Evolutionary conservation across 2,797 vertebrate genomes (phyloP).

Genomic region (Coluber constrictor): DNA sequence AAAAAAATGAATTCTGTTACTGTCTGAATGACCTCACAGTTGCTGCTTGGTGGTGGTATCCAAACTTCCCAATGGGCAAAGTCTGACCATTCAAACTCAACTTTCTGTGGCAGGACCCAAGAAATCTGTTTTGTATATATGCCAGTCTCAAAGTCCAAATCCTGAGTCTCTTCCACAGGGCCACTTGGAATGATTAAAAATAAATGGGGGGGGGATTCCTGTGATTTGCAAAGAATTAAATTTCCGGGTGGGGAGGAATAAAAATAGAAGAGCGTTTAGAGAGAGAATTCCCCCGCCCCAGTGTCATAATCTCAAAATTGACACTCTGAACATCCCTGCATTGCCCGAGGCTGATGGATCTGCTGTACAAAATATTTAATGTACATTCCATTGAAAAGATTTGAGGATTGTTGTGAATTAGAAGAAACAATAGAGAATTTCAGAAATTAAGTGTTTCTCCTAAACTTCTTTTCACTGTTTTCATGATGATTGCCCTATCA

Average conservation of each 20-base stretch:
- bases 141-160: not conserved
- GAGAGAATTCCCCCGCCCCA: not conserved
- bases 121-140: not conserved
- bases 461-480: not conserved
- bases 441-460: not conserved
- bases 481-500: not conserved
- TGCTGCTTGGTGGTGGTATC: not conserved
- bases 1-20: no score
- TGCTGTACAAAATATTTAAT: not conserved
- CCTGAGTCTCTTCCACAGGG: not conserved
- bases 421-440: not conserved
- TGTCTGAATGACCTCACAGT: not conserved
- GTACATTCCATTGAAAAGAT: not conserved
- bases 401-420: not conserved
- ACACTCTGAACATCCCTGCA: not conserved
- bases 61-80: not conserved
- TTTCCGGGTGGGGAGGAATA: not conserved
- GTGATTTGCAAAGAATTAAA: not conserved
- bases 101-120: not conserved
- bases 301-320: not conserved
- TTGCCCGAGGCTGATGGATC: not conserved
- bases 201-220: not conserved
- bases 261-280: not conserved
- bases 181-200: not conserved
- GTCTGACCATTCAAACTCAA: not conserved